phyloP scores from a whole-genome alignment of 1,140 invertebrate species.

The Papilio polyxenes region DNA sequence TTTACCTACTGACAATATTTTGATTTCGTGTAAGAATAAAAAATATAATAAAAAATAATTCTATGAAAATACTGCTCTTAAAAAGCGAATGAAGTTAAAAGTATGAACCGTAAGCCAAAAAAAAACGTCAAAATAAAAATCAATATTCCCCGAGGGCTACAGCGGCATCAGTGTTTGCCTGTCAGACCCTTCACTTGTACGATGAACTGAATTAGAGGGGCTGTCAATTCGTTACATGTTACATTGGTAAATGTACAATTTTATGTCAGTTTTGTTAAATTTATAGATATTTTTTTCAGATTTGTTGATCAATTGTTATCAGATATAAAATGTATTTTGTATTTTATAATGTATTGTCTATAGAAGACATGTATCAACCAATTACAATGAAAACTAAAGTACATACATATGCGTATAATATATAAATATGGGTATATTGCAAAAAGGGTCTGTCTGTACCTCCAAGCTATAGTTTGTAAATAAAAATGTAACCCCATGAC shows the following conservation, averaged over 20 bases:
- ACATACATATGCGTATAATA: too few species aligned
- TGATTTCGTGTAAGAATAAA: neutral
- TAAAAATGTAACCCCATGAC: neutral
- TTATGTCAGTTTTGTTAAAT: neutral
- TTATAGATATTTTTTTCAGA: too few species aligned
- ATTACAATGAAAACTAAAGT: too few species aligned
- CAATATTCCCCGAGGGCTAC: slow-evolving; percentile 28
- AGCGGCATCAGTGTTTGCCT: slow-evolving; percentile 36
- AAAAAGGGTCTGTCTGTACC: too few species aligned
- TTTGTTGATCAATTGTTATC: too few species aligned
- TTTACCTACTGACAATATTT: too few species aligned
- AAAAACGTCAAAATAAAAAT: slow-evolving; percentile 36
- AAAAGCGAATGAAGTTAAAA: neutral
- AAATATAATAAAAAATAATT: neutral
- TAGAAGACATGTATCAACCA: too few species aligned
- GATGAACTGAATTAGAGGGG: slow-evolving; percentile 41
- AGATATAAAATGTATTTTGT: too few species aligned
- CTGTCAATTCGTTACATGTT: slow-evolving; percentile 40
- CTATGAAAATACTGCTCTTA: neutral
- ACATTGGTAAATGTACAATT: slow-evolving; percentile 3
- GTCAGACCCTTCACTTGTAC: slow-evolving; percentile 37
- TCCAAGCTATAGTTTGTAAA: too few species aligned
- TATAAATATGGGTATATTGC: too few species aligned
- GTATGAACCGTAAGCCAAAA: neutral
- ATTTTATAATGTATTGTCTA: too few species aligned